Evolutionary conservation across 2,797 vertebrate species (phyloP), one percentile per base, ranked within the genome.

Genomic region (Antrozous pallidus): DNA sequence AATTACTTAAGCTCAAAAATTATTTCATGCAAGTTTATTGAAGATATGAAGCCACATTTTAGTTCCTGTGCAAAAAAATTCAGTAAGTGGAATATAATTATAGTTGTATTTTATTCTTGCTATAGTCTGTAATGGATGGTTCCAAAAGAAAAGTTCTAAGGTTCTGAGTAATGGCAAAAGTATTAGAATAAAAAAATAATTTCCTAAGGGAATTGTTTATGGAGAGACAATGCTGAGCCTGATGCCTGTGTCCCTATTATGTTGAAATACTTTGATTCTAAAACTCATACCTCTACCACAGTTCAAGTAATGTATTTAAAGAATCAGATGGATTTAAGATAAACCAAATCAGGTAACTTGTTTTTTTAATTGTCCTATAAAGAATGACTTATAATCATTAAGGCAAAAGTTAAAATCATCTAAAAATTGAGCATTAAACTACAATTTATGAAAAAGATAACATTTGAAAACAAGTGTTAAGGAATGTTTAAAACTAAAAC

Each of bases 1-100:
- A 94, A 95, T 91, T 84, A 95, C 74, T 90, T 67, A 80, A 58
- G 13, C 31, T 78, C 16, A 81, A 89, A 93, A 94, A 87, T 88
- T 17, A 88, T 63, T 90, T 95, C 65, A 93, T 45, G 20, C 54
- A 80, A 56, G 13, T 91, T 54, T 96, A 67, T n/a, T 67, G 69
- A 14, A 93, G 51, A 94, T 87, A 90, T 79, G 75, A 95, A 90
- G 63, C 56, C 9, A 96, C 11, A 81, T 82, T 54, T 88, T 74
- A 88, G 82, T 67, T 79, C 20, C 69, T 90, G 6, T 83, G 31
- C 82, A 91, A 38, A 54, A 49, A 95, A 96, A 90, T 93, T 90
- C 65, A 85, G 45, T 18, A 85, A 85, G n/a, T 70, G 8, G 63
- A 94, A 90, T 61, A 61, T 38, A 82, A 74, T 73, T 65, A 74